phyloP scores from a whole-genome alignment of 2,797 vertebrate genomes.

The Anolis apletophallus region DNA sequence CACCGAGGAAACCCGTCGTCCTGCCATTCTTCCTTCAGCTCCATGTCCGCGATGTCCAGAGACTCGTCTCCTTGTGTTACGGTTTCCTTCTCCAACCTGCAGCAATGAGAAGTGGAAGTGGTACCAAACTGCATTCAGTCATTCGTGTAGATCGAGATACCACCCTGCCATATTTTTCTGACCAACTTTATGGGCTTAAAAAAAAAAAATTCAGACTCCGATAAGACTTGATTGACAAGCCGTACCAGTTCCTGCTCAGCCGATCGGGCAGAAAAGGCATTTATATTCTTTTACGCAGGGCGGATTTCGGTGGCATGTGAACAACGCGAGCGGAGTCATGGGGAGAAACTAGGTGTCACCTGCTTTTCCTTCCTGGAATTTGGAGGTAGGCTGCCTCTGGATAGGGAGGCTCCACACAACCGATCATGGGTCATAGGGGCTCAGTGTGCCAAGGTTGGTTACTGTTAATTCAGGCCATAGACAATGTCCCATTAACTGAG shows the following conservation, averaged over 20 bases:
- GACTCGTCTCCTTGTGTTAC: accelerated
- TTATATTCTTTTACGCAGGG: background rate
- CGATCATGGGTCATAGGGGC: too few relatives aligned
- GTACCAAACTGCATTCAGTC: too few relatives aligned
- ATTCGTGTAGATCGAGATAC: too few relatives aligned
- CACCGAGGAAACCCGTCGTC: conserved; percentile 75
- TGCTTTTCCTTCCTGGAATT: background rate
- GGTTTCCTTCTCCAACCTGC: conserved; percentile 1
- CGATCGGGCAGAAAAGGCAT: background rate
- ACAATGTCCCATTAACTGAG: too few relatives aligned
- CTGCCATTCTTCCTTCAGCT: conserved; percentile 72
- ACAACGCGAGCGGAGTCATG: background rate
- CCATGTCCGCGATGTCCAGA: conserved; percentile 42
- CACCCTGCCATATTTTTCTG: too few relatives aligned
- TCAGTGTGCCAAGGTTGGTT: too few relatives aligned
- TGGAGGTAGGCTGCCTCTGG: background rate
- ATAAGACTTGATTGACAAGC: background rate
- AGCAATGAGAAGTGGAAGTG: background rate
- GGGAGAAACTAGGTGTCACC: background rate
- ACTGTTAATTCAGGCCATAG: too few relatives aligned
- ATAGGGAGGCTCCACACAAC: background rate
- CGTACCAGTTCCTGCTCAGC: background rate
- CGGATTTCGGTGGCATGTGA: background rate
- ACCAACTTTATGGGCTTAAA: background rate
- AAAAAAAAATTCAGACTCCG: too few relatives aligned